Evolutionary conservation across 2,113 vertebrate genomes (phyloP).

Genomic region (Heterotilapia buettikoferi): DNA sequence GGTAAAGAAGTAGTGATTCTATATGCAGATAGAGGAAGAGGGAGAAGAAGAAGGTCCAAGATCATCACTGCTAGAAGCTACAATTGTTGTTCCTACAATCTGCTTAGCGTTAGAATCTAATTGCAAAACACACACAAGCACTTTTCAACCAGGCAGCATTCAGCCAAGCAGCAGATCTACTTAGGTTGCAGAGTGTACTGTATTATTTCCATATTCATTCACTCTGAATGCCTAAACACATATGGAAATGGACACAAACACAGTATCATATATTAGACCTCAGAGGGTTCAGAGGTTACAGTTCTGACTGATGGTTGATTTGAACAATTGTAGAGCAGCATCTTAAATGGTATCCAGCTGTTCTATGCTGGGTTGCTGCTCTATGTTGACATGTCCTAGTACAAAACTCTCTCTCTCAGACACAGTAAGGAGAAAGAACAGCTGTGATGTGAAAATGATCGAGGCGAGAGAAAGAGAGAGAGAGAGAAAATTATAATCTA

Average conservation of each 20-base stretch:
- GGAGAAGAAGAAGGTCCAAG: not conserved
- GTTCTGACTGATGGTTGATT: not conserved
- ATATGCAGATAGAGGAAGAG: not conserved
- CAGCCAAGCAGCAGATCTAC: not conserved
- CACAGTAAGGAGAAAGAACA: not conserved
- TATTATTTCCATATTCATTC: not conserved
- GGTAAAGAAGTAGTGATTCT: not conserved
- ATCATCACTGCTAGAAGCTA: not conserved
- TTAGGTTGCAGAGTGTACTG: not conserved
- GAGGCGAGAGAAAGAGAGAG: too few relatives aligned
- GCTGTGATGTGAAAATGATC: not conserved
- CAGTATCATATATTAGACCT: not conserved
- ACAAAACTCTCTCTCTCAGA: not conserved
- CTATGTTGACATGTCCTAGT: not conserved
- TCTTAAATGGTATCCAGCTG: not conserved
- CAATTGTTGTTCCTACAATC: not conserved
- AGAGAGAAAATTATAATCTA: not conserved
- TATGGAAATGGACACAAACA: not conserved
- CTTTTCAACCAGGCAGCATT: not conserved
- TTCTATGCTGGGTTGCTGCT: not conserved
- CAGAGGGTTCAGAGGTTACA: not conserved
- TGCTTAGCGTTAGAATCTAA: not conserved
- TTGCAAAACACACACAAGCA: not conserved
- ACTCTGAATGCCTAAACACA: not conserved
- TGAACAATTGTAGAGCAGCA: not conserved